Evolutionary conservation across 1,140 invertebrate genomes (phyloP).

Genomic region (Diorhabda carinulata): DNA sequence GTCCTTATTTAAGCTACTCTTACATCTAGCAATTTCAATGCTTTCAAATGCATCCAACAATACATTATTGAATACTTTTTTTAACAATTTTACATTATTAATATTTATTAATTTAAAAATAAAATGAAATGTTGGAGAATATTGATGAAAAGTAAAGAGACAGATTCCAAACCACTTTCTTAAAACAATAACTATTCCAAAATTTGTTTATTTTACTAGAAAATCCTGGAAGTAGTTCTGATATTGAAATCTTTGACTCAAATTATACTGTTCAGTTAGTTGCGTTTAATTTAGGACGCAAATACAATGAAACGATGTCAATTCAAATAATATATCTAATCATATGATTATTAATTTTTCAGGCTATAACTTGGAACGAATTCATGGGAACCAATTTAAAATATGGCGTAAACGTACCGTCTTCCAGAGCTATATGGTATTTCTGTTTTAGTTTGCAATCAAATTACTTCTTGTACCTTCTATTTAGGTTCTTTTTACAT

Average conservation of each 20-base stretch:
- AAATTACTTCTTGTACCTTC: slow-evolving; percentile 42
- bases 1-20: no score
- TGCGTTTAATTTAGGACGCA: not conserved
- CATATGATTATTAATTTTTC: slow-evolving; percentile 28
- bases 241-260: not conserved
- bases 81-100: no score
- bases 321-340: not conserved
- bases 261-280: not conserved
- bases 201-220: not conserved
- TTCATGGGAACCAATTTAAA: slow-evolving; percentile 30
- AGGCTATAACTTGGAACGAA: slow-evolving; percentile 52
- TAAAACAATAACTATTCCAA: not conserved
- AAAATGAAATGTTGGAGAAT: not conserved
- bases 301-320: not conserved
- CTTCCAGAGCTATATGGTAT: slow-evolving; percentile 40
- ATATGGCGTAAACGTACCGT: slow-evolving; percentile 29
- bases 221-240: not conserved
- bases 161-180: not conserved
- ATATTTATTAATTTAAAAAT: not conserved
- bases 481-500: slow-evolving; percentile 54
- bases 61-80: no score
- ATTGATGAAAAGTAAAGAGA: no score
- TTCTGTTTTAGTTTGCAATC: slow-evolving; percentile 54
- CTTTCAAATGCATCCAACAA: no score
- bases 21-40: no score